These are phyloP conservation scores for Microvelia longipes DNA, from an alignment of 1,140 invertebrate species.

Conservation along the genomic window DNA sequence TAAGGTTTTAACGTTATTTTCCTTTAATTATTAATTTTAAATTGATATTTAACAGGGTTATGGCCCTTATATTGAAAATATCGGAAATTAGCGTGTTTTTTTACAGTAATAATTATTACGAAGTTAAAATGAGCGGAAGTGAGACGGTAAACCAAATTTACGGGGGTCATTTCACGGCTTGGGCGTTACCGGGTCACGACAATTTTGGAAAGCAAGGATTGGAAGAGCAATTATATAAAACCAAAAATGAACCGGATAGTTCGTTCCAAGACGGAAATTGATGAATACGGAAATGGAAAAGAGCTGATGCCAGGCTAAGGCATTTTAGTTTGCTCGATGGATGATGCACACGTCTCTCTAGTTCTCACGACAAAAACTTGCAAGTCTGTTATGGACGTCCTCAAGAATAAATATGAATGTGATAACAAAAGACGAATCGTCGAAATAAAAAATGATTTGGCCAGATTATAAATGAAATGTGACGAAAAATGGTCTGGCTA, in stretches of 20 bases:
- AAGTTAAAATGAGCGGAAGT: background rate
- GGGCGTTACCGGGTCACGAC: background rate
- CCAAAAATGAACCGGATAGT: background rate
- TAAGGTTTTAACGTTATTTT: no score
- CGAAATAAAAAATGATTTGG: background rate
- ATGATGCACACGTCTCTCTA: background rate
- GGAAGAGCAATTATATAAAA: background rate
- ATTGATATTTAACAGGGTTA: background rate
- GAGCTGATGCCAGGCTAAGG: background rate
- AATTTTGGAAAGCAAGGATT: background rate
- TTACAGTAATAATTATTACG: background rate
- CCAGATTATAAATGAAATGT: background rate
- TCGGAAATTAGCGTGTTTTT: background rate
- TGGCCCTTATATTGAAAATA: background rate
- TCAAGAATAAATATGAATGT: background rate
- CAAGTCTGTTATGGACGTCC: background rate
- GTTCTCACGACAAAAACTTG: background rate
- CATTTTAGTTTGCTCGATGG: background rate
- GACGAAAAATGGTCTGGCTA: background rate
- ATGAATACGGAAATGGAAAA: background rate
- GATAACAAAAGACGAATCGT: background rate
- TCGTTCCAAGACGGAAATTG: background rate
- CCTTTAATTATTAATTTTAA: background rate
- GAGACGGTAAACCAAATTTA: background rate
- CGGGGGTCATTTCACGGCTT: background rate